These are phyloP conservation scores for Conomelus anceps DNA, from an alignment of 2,888 invertebrate genomes.

Conservation along the genomic window DNA sequence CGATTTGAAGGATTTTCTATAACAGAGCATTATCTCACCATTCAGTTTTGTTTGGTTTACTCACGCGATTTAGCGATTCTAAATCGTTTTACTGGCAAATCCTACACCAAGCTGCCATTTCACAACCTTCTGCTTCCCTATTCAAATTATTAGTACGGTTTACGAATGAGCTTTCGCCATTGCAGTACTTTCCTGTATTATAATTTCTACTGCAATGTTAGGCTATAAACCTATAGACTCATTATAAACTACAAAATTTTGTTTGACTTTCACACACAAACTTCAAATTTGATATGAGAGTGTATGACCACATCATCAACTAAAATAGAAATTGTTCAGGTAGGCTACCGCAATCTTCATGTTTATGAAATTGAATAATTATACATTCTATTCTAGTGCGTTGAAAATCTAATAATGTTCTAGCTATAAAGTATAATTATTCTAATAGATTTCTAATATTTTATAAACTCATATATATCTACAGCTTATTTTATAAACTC, in stretches of 20 bases:
- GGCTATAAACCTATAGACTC: neutral
- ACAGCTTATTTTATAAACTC: too few relatives aligned
- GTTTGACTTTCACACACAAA: neutral
- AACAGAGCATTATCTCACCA: neutral
- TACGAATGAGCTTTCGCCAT: neutral
- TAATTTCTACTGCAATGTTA: neutral
- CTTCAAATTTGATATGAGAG: neutral
- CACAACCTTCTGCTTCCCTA: neutral
- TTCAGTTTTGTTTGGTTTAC: neutral
- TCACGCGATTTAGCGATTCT: neutral
- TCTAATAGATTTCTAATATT: too few relatives aligned
- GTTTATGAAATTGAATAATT: too few relatives aligned
- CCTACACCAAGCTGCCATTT: neutral
- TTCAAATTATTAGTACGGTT: neutral
- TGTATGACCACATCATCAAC: neutral
- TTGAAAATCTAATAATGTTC: too few relatives aligned
- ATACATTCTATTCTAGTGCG: too few relatives aligned
- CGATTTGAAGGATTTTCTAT: neutral
- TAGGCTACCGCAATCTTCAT: too few relatives aligned
- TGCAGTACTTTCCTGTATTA: neutral
- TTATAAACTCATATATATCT: too few relatives aligned
- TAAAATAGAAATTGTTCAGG: neutral
- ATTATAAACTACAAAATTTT: neutral
- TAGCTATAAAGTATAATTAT: too few relatives aligned
- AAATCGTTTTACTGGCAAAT: neutral